phyloP scores from a whole-genome alignment of 2,888 invertebrate species.

The Nomada fucata region DNA sequence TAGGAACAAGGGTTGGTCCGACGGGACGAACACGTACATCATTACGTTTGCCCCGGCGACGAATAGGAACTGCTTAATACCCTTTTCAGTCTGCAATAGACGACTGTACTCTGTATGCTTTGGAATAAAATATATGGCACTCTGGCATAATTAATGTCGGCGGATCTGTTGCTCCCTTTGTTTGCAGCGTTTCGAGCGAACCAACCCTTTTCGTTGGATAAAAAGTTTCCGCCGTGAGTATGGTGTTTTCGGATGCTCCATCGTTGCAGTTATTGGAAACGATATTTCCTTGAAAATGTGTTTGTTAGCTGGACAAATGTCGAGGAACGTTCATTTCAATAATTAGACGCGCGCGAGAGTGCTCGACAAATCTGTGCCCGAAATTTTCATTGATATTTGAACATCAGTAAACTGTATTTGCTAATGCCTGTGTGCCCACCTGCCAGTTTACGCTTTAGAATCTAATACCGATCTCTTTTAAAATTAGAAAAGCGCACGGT shows the following conservation, averaged over 20 bases:
- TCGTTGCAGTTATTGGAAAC: neutral
- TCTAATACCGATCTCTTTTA: slow-evolving; percentile 38
- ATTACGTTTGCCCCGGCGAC: slow-evolving; percentile 64
- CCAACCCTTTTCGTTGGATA: neutral
- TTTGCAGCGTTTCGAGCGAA: neutral
- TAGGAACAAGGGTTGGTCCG: slow-evolving; percentile 44
- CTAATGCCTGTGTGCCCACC: neutral
- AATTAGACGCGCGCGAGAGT: no score
- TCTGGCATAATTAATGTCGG: slow-evolving; percentile 22
- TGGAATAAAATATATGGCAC: slow-evolving; percentile 20
- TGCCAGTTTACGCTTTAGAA: slow-evolving; percentile 5
- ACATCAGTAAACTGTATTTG: no score
- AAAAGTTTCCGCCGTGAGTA: neutral
- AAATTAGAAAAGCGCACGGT: slow-evolving; percentile 22
- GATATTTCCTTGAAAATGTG: neutral
- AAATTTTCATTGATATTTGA: no score
- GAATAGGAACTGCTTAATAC: slow-evolving; percentile 61
- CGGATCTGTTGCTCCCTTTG: neutral
- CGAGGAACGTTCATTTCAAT: no score
- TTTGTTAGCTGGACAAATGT: neutral
- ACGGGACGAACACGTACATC: slow-evolving; percentile 65
- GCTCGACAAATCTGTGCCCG: no score
- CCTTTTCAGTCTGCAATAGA: slow-evolving; percentile 42
- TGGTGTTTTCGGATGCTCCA: neutral
- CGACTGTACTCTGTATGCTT: neutral